A percentile compares a stretch with the other conserved stretches of the same genome.
Conservation (phyloP, 2,113 vertebrate genomes). For the Prunella fulvescens region DNA sequence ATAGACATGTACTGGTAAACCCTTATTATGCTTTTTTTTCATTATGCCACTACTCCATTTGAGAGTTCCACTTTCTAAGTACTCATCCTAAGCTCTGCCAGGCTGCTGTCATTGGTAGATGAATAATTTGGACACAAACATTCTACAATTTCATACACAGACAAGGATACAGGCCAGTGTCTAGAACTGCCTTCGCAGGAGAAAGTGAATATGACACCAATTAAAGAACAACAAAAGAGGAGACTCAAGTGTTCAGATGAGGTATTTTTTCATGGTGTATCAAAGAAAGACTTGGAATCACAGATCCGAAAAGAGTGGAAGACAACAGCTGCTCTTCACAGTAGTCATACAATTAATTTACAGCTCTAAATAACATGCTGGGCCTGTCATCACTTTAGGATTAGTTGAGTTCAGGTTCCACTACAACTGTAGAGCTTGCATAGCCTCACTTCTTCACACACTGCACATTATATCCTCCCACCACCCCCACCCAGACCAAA, state of each 20-base stretch:
- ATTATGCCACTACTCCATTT: background rate
- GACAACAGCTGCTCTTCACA: background rate
- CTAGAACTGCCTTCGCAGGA: background rate
- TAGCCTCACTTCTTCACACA: background rate
- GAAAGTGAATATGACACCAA: background rate
- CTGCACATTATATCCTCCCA: background rate
- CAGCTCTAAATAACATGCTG: background rate
- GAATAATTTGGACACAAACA: background rate
- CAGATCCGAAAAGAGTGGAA: background rate
- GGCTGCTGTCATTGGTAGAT: background rate
- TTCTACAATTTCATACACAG: background rate
- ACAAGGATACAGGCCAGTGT: background rate
- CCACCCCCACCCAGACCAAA: background rate
- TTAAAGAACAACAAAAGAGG: background rate
- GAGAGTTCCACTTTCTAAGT: background rate
- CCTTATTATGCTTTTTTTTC: background rate
- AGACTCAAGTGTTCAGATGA: background rate
- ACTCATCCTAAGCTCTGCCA: background rate
- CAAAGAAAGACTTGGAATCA: background rate
- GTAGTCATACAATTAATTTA: background rate
- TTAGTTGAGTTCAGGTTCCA: background rate
- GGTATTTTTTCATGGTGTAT: background rate
- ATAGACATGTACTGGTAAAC: background rate
- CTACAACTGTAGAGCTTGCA: background rate
- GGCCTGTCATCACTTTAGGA: background rate